Percentiles rank a stretch among this genome's conserved stretches.
phyloP scores from a whole-genome alignment of 2,888 invertebrate genomes.

The Limulus polyphemus region DNA sequence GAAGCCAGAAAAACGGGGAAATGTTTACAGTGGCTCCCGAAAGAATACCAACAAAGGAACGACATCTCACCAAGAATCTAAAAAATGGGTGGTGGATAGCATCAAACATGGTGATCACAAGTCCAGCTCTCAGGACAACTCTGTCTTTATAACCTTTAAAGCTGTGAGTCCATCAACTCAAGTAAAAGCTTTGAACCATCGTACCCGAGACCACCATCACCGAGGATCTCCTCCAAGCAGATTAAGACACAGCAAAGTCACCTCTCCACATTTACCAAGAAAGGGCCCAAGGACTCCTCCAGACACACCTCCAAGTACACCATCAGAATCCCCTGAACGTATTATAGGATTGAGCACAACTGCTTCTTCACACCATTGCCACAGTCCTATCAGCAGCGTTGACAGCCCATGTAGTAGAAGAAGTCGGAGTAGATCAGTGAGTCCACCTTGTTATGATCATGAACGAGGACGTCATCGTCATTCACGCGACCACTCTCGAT shows the following conservation, averaged over 20 bases:
- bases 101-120: neutral
- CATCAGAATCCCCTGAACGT: constrained; percentile 5
- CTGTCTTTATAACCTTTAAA: neutral
- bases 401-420: neutral
- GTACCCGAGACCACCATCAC: neutral
- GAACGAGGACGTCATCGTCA: too few species aligned
- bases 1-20: neutral
- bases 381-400: neutral
- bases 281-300: constrained; percentile 5
- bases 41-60: neutral
- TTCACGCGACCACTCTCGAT: too few species aligned
- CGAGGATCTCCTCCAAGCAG: too few species aligned
- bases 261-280: neutral
- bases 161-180: neutral
- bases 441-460: too few species aligned
- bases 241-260: neutral
- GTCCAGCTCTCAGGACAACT: neutral
- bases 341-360: neutral
- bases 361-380: neutral
- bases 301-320: constrained; percentile 3
- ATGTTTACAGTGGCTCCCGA: neutral
- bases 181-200: neutral
- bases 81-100: neutral
- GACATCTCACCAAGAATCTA: neutral
- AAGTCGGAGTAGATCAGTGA: too few species aligned